Evolutionary conservation across 2,888 invertebrate genomes (phyloP), one percentile per base, ranked within the genome.

Genomic region (Trissoscelio sp.): DNA sequence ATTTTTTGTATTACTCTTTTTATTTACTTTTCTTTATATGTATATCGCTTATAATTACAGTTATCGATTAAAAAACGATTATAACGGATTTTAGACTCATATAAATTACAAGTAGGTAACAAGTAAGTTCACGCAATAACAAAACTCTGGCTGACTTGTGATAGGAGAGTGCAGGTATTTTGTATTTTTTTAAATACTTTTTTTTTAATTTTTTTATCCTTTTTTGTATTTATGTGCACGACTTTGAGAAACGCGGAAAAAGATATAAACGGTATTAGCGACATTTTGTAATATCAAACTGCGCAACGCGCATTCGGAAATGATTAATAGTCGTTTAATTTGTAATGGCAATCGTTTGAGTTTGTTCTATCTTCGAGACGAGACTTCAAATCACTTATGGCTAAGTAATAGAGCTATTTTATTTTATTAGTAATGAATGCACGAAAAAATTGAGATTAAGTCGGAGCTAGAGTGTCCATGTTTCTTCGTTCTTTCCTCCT

Each of bases 361-460:
- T 83, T 84, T 67, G 80, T 79, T 74, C 86, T 88, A 87, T 69
- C 24, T 79, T 78, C 80, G 74, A 82, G 85, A 84, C 81, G 84
- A 86, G 86, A 84, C 83, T 86, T 86, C 73, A 79, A 79, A 84
- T 88, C 86, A 85, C 84, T 86, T 88, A 88, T 62, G 84, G 86
- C 84, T 89, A 89, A 66, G 53, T 58, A 81, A 72, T 77, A 81
- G 67, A 87, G 82, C 85, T 82, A 88, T 87, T 86, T 87, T 87
- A 9, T 87, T 83, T 86, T 87, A 84, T 87, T 88, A 88, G 78
- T 87, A 86, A 86, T 86, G 85, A 87, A 86, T 87, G 86, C 85
- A 86, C 87, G 83, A 62, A 70, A 58, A 85, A 88, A 83, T 86
- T 81, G 83, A 88, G 86, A 86, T 86, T 80, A 80, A 80, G 83